These are phyloP conservation scores for Akabosia matsudoensis DNA, from an alignment of 1,140 invertebrate species.

Conservation along the genomic window DNA sequence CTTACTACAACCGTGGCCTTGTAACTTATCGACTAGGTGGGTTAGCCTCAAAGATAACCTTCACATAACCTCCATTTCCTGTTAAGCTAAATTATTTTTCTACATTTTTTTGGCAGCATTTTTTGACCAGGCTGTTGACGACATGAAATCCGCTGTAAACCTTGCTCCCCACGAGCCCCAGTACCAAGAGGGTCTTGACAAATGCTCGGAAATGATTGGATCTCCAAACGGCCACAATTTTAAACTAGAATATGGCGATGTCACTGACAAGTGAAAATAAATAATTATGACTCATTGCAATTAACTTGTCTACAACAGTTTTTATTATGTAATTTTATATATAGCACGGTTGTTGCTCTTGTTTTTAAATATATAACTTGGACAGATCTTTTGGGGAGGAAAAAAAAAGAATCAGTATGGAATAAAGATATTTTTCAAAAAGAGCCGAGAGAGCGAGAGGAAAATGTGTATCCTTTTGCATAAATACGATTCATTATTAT, in stretches of 20 bases:
- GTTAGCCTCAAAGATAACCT: not conserved
- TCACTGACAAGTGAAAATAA: not conserved
- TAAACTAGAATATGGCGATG: not conserved
- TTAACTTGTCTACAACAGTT: no score
- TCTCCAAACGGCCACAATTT: not conserved
- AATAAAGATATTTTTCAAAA: no score
- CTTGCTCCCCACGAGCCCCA: slow-evolving; percentile 29
- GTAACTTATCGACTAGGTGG: slow-evolving; percentile 51
- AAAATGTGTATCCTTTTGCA: no score
- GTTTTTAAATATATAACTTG: no score
- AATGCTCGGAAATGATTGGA: not conserved
- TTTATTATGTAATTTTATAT: no score
- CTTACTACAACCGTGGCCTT: slow-evolving; percentile 53
- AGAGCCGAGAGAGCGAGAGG: no score
- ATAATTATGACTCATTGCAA: no score
- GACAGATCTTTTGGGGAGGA: no score
- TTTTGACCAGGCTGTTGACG: slow-evolving; percentile 38
- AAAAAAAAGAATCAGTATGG: no score
- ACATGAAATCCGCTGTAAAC: slow-evolving; percentile 33
- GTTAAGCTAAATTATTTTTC: not conserved
- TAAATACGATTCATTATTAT: no score
- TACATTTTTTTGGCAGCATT: slow-evolving; percentile 27
- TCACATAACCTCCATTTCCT: no score
- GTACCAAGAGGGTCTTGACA: slow-evolving; percentile 26
- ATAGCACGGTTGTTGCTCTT: no score